These are phyloP conservation scores for Condylostylus longicornis DNA, from an alignment of 1,140 invertebrate genomes.

Conservation along the genomic window DNA sequence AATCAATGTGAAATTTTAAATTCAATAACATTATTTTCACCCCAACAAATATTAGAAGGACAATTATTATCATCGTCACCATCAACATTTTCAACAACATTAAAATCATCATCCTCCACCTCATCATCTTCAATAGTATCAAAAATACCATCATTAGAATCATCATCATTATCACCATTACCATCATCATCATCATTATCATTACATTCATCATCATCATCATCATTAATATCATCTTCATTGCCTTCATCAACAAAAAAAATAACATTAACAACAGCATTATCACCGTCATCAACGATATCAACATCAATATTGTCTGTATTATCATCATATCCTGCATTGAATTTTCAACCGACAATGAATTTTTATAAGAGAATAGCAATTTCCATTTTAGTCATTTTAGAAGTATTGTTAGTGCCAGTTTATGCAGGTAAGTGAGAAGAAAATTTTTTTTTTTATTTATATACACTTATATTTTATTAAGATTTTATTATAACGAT, in stretches of 20 bases:
- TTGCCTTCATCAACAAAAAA: not conserved
- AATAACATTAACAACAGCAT: not conserved
- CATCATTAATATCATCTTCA: not conserved
- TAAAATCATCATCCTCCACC: not conserved
- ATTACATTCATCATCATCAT: conserved; percentile 1
- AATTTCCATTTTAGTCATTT: too few species aligned
- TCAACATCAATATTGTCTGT: not conserved
- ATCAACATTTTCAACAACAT: not conserved
- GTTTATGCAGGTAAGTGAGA: too few species aligned
- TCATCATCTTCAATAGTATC: not conserved
- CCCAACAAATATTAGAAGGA: too few species aligned
- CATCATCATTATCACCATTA: conserved; percentile 1
- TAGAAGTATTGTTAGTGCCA: too few species aligned
- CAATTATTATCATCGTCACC: not conserved
- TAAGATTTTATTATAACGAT: too few species aligned
- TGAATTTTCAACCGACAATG: too few species aligned
- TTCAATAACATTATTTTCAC: too few species aligned
- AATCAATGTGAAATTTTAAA: too few species aligned
- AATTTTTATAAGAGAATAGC: too few species aligned
- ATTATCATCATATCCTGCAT: not conserved
- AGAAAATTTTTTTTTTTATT: too few species aligned
- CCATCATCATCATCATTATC: conserved; percentile 1
- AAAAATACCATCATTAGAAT: not conserved
- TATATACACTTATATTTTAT: too few species aligned
- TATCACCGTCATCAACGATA: not conserved